Base-by-base conservation (phyloP, 1,140 invertebrate species). In the Zaprionus africanus region DNA sequence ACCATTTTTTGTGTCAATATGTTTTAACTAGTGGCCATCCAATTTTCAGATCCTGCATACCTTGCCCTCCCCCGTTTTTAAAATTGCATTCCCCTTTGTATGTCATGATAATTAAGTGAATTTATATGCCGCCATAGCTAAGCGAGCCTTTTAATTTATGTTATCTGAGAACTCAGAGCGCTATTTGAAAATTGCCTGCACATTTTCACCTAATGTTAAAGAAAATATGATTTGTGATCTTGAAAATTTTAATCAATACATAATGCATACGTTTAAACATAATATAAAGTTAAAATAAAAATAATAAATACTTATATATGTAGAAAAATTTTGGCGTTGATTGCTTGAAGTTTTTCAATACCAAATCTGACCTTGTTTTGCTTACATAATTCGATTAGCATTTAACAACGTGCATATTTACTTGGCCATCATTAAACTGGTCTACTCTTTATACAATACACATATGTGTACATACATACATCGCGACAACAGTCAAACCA, bases 181-280 rank as follows among this genome's bases (percentile, higher is more conserved):
- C 43, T 53, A 59, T 57, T 60, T 63, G 63, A 62, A 78, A 68
- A 74, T 68, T 59, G 60, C 61, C 38, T 22, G 62, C 60, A 72
- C 54, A 65, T 65, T 71, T 65, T 69, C 53, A 75, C 34, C 46
- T 82, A 83, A 85, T 74, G 58, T 76, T 85, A 84, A 90, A 81
- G 36, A 77, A 90, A 85, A 90, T 90, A 80, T 76, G 78, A 85
- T 82, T 90, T 90, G 85, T 90, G 85, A 90, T 90, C 85, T 90
- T 90, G 81, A 80, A 90, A 90, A 63, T 85, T 76, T 65, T 85
- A 72, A 90, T 85, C 85, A 90, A 84, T 90, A 84, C 69, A 74
- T 74, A 76, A 83, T 81, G 49, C 67, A 62, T 65, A 79, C 72
- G 73, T 87, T 80, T 80, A 82, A 81, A 82, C 73, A 81, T 87